Evolutionary conservation across 2,113 vertebrate species (phyloP).

Genomic region (Nothocercus julius): DNA sequence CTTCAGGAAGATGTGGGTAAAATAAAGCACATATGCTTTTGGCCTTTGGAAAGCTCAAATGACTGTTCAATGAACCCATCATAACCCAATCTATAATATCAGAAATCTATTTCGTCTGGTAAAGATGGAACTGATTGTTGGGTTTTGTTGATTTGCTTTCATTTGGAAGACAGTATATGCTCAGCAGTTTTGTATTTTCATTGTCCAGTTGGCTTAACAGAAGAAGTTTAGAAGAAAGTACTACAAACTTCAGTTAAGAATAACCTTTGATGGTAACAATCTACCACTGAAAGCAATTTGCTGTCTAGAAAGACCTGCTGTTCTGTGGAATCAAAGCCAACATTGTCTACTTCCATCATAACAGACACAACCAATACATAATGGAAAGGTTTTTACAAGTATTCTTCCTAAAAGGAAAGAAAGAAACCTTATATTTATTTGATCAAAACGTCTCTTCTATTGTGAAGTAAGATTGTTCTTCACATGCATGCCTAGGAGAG

Average conservation of each 20-base stretch:
- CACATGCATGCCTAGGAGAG: neutral
- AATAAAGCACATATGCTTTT: neutral
- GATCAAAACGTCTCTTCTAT: neutral
- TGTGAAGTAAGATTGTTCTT: neutral
- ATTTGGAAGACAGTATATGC: neutral
- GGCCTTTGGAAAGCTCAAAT: rapidly evolving
- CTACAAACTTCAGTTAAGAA: neutral
- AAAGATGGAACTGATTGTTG: neutral
- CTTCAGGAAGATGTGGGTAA: neutral
- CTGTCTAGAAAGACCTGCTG: neutral
- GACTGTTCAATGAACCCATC: neutral
- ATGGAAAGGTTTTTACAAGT: rapidly evolving
- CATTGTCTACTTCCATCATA: neutral
- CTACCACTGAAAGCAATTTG: neutral
- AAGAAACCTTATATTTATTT: neutral
- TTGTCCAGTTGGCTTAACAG: neutral
- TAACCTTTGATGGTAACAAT: neutral
- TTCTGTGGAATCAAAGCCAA: neutral
- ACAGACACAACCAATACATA: neutral
- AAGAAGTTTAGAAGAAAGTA: neutral
- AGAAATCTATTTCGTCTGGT: neutral
- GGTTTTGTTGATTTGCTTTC: neutral
- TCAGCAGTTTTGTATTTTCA: neutral
- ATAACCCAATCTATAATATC: neutral
- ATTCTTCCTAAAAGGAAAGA: neutral